phyloP scores from a whole-genome alignment of 2,888 invertebrate genomes.

The Ischnura elegans region DNA sequence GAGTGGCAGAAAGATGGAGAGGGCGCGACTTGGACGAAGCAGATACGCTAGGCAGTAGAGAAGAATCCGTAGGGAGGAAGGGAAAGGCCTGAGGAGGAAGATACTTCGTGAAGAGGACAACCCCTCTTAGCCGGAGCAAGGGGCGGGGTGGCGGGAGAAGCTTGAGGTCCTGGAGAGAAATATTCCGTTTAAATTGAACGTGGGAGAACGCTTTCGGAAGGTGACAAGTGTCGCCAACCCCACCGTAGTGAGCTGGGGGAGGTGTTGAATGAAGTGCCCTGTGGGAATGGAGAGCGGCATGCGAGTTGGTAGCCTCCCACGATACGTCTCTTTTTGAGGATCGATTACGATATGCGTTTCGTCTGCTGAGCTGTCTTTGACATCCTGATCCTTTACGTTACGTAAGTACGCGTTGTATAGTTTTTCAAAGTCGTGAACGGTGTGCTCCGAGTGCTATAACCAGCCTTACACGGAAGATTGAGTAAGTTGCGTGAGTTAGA shows the following conservation, averaged over 20 bases:
- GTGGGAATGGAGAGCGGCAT: background rate
- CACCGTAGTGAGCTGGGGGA: background rate
- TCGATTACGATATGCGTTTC: no score
- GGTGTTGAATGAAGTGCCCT: background rate
- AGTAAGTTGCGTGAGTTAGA: no score
- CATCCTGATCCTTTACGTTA: no score
- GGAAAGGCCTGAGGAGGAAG: background rate
- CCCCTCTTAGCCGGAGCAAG: background rate
- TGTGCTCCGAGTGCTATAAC: no score
- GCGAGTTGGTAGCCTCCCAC: background rate
- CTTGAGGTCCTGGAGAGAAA: background rate
- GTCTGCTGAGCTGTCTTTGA: no score
- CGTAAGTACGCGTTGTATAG: no score
- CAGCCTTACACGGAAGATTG: no score
- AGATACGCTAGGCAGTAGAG: background rate
- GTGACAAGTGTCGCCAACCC: constrained; percentile 44
- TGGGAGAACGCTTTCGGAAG: constrained; percentile 34
- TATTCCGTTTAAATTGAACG: constrained; percentile 60
- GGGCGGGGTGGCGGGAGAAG: background rate
- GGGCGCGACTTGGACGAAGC: background rate
- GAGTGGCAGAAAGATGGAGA: constrained; percentile 23
- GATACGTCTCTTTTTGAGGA: no score
- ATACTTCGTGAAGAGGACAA: background rate
- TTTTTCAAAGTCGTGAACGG: no score
- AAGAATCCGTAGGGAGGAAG: background rate